A percentile compares a stretch with the other conserved stretches of the same genome.
Evolutionary conservation across 2,888 invertebrate genomes (phyloP).

Genomic region (Aelia acuminata): DNA sequence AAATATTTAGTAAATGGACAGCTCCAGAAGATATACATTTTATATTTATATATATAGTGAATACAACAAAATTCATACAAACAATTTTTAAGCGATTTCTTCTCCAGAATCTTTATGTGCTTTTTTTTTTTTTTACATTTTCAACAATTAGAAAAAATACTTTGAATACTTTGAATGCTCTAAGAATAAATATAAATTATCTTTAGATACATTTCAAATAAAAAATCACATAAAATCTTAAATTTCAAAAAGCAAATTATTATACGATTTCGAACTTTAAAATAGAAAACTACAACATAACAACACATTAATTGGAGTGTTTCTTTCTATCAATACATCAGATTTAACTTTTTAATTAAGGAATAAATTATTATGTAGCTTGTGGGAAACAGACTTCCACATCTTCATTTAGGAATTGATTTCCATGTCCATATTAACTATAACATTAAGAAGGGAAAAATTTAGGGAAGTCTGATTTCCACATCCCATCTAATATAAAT

Average conservation of each 20-base stretch:
- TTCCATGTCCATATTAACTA: too few species aligned
- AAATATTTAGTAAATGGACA: conserved; percentile 23
- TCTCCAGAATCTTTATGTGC: not conserved
- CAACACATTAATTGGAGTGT: not conserved
- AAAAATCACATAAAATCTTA: not conserved
- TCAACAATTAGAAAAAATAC: conserved; percentile 1
- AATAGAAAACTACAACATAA: not conserved
- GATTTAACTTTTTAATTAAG: not conserved
- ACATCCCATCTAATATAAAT: too few species aligned
- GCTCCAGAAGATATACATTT: not conserved
- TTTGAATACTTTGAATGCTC: not conserved
- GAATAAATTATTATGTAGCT: too few species aligned
- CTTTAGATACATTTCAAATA: not conserved
- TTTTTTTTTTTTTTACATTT: conserved; percentile 23
- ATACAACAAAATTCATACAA: not conserved
- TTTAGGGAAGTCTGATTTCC: too few species aligned
- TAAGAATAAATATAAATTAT: not conserved
- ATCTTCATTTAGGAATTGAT: too few species aligned
- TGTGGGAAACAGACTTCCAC: too few species aligned
- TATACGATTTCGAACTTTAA: not conserved
- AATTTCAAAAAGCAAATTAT: not conserved
- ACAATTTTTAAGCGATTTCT: not conserved
- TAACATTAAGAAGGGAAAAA: too few species aligned
- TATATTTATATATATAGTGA: conserved; percentile 10
- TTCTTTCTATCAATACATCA: not conserved